Conservation (phyloP, 2,797 vertebrate species). For the Girardinus metallicus region DNA sequence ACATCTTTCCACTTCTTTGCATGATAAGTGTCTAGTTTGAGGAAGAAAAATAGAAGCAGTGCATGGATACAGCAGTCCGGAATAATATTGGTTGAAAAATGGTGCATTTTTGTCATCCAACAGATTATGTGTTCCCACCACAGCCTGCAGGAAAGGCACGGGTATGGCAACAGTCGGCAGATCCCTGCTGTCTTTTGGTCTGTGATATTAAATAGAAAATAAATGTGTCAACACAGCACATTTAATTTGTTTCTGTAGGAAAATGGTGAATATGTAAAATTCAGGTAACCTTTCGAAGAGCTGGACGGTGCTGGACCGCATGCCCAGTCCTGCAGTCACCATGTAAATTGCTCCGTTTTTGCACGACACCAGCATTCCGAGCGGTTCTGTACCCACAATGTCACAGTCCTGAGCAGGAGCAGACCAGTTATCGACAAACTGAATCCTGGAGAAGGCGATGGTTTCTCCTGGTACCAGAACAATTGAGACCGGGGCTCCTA, state of each 20-base stretch:
- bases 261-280: background rate
- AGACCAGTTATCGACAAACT: slow-evolving; percentile 76
- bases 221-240: background rate
- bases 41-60: slow-evolving; percentile 13
- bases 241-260: background rate
- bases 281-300: slow-evolving; percentile 79
- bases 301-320: slow-evolving; percentile 42
- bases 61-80: background rate
- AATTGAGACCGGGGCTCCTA: slow-evolving; percentile 63
- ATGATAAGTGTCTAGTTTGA: slow-evolving; percentile 58
- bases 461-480: slow-evolving; percentile 35
- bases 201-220: slow-evolving; percentile 24
- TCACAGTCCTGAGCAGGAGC: slow-evolving; percentile 28
- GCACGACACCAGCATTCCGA: slow-evolving; percentile 78
- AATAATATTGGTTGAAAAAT: background rate
- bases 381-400: slow-evolving; percentile 22
- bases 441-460: slow-evolving; percentile 62
- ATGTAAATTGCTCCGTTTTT: slow-evolving; percentile 79
- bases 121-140: slow-evolving; percentile 48
- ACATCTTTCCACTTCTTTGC: slow-evolving; percentile 67
- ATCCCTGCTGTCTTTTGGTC: slow-evolving; percentile 51
- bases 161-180: slow-evolving; percentile 33
- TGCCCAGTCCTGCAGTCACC: slow-evolving; percentile 59
- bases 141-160: slow-evolving; percentile 59
- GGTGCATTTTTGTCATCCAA: background rate